These are phyloP conservation scores for Heliconius himera DNA, from an alignment of 1,140 invertebrate genomes.

Conservation along the genomic window DNA sequence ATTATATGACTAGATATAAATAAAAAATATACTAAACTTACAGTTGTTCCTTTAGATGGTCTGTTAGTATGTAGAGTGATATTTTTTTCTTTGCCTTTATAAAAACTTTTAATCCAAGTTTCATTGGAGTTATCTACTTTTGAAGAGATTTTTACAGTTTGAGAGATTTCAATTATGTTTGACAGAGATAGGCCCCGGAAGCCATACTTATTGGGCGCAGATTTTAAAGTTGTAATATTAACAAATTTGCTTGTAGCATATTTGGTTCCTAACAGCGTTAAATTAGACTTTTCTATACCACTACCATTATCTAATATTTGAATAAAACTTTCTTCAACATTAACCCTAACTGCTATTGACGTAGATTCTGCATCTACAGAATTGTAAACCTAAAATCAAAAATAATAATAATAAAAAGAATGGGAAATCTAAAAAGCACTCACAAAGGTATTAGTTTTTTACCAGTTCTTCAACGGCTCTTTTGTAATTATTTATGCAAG, in stretches of 20 bases:
- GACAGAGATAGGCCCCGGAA: conserved; percentile 85
- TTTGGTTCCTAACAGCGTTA: conserved; percentile 82
- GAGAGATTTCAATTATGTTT: conserved; percentile 82
- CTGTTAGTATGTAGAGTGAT: conserved; percentile 60
- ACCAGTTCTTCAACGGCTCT: conserved; percentile 68
- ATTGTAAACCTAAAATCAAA: conserved; percentile 82
- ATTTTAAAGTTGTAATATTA: conserved; percentile 76
- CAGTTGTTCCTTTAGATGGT: conserved; percentile 84
- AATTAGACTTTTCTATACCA: conserved; percentile 81
- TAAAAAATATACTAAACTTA: conserved; percentile 43
- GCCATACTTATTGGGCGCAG: conserved; percentile 82
- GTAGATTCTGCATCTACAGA: conserved; percentile 84
- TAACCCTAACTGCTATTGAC: conserved; percentile 84
- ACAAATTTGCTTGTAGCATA: conserved; percentile 85
- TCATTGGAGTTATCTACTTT: conserved; percentile 60
- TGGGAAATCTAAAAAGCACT: background rate
- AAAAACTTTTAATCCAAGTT: conserved; percentile 77
- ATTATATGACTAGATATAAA: no score
- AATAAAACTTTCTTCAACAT: conserved; percentile 82
- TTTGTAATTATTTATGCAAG: conserved; percentile 55
- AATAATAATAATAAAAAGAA: conserved; percentile 10
- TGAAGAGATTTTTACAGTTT: conserved; percentile 82
- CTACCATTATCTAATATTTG: conserved; percentile 87
- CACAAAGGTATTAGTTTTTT: conserved; percentile 13
- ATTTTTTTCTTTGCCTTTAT: conserved; percentile 53